These are phyloP conservation scores for Cecidostiba fungosa DNA, from an alignment of 2,888 invertebrate genomes.

Conservation along the genomic window DNA sequence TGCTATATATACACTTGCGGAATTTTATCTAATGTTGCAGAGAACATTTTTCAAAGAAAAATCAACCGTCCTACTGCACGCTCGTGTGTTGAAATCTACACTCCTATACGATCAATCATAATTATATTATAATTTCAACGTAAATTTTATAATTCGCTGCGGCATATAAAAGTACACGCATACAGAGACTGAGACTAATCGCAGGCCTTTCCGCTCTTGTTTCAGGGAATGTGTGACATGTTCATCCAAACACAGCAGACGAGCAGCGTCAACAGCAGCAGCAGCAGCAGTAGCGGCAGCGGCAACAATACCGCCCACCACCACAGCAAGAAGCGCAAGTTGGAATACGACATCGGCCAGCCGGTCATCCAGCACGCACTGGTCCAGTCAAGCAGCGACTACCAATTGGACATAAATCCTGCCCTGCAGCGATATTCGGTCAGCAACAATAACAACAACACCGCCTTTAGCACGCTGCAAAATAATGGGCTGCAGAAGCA, in stretches of 20 bases:
- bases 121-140: no score
- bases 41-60: not conserved
- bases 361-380: conserved; percentile 79
- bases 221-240: conserved; percentile 93
- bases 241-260: conserved; percentile 87
- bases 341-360: conserved; percentile 79
- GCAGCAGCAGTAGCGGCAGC: conserved; percentile 78
- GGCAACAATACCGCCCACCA: conserved; percentile 77
- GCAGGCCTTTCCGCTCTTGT: not conserved
- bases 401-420: conserved; percentile 69
- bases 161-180: no score
- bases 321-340: conserved; percentile 80
- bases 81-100: no score
- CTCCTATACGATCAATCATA: no score
- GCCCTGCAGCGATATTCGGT: conserved; percentile 76
- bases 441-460: conserved; percentile 70
- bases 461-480: conserved; percentile 77
- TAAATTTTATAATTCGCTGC: no score
- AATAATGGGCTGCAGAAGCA: conserved; percentile 78
- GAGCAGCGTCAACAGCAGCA: conserved; percentile 82
- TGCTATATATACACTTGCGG: not conserved
- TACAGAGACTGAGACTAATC: not conserved
- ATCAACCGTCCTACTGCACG: no score
- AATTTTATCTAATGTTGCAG: not conserved
- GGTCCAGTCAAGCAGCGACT: conserved; percentile 79